Conservation (phyloP, 2,113 vertebrate genomes). For the Osmerus eperlanus region DNA sequence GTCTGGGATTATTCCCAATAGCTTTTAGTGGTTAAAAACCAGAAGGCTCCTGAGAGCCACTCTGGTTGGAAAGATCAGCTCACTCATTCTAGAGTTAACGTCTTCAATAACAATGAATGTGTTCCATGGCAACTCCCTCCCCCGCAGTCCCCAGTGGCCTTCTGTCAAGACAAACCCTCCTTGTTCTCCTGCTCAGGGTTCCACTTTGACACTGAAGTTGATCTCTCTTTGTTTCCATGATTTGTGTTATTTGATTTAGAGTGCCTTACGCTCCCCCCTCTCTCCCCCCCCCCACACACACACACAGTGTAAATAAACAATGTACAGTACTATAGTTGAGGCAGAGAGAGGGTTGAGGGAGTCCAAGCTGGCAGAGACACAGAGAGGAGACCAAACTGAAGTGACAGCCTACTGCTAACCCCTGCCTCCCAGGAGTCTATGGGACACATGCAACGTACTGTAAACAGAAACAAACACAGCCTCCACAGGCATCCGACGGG, state of each 20-base stretch:
- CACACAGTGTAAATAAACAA: no score
- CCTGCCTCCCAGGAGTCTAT: no score
- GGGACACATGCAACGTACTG: no score
- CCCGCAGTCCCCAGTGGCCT: conserved; percentile 4
- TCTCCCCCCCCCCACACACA: no score
- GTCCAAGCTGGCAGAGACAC: no score
- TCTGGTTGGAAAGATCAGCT: conserved; percentile 2
- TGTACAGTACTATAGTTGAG: no score
- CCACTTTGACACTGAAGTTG: conserved; percentile 7
- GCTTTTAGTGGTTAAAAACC: conserved; percentile 12
- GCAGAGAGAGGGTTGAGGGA: no score
- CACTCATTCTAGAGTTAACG: conserved; percentile 6
- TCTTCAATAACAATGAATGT: conserved; percentile 32
- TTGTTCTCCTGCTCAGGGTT: conserved; percentile 7
- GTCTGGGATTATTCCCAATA: not conserved
- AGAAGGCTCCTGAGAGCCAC: conserved; percentile 6
- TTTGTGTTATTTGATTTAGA: conserved; percentile 26
- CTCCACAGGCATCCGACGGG: no score
- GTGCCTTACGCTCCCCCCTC: not conserved
- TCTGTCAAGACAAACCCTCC: not conserved
- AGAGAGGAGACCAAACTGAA: no score
- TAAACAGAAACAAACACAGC: no score
- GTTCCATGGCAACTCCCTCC: conserved; percentile 19
- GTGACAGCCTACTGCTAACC: no score
- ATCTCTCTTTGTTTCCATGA: conserved; percentile 30